Evolutionary conservation across 2,888 invertebrate genomes (phyloP).

Genomic region (Diloba caeruleocephala): DNA sequence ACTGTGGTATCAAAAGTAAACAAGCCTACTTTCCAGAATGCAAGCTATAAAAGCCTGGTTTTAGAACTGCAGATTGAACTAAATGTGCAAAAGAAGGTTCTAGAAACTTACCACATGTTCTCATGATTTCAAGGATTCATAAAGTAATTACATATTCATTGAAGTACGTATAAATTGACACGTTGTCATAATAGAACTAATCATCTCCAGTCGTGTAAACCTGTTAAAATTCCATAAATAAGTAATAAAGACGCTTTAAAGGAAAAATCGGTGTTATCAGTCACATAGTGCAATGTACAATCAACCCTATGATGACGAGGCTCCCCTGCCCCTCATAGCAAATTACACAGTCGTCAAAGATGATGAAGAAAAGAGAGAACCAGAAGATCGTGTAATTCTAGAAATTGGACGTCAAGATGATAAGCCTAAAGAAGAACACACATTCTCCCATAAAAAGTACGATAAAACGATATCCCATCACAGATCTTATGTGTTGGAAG

Average conservation of each 20-base stretch:
- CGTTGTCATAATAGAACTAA: conserved; percentile 1
- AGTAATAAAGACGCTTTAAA: neutral
- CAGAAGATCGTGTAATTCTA: conserved; percentile 81
- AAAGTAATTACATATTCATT: no score
- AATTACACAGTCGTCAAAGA: conserved; percentile 80
- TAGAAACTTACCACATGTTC: conserved; percentile 3
- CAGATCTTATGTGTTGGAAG: conserved; percentile 83
- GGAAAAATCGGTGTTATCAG: neutral
- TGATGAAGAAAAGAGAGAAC: conserved; percentile 75
- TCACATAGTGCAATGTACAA: conserved; percentile 69
- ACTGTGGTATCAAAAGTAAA: conserved; percentile 4
- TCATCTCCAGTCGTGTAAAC: neutral
- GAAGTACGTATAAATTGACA: conserved; percentile 8
- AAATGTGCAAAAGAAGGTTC: conserved; percentile 7
- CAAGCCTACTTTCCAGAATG: neutral
- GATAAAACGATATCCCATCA: conserved; percentile 86
- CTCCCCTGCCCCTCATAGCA: conserved; percentile 79
- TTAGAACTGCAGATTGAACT: neutral
- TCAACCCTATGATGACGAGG: conserved; percentile 76
- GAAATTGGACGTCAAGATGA: conserved; percentile 87
- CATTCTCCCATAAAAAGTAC: conserved; percentile 87
- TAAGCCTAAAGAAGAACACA: conserved; percentile 78
- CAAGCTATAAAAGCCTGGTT: neutral
- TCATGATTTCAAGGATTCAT: neutral
- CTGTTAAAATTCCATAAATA: neutral